Conservation (phyloP, 2,888 invertebrate genomes). For the Chrysolina oricalcia region DNA sequence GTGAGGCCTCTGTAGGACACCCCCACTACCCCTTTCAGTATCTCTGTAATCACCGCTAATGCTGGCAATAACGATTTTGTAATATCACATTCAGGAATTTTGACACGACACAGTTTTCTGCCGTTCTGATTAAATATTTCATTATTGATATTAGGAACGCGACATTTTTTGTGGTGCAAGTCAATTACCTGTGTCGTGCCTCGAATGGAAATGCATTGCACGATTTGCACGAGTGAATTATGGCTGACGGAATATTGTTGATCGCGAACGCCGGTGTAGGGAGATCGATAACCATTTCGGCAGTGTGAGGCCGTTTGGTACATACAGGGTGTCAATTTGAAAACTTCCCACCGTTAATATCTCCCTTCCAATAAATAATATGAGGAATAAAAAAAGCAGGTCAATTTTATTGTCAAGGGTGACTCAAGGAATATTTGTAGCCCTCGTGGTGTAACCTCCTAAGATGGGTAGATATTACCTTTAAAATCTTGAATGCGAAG, state of each 20-base stretch:
- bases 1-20: neutral
- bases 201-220: constrained; percentile 15
- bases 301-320: neutral
- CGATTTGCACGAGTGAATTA: neutral
- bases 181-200: constrained; percentile 17
- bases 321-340: too few species aligned
- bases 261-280: neutral
- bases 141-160: constrained; percentile 23
- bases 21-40: neutral
- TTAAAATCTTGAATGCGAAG: too few species aligned
- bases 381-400: too few species aligned
- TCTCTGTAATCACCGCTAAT: constrained; percentile 14
- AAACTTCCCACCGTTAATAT: too few species aligned
- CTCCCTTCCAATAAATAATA: too few species aligned
- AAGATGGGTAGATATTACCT: too few species aligned
- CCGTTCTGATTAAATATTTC: constrained; percentile 16
- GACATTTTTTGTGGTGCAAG: constrained; percentile 22
- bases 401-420: too few species aligned
- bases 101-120: constrained; percentile 4
- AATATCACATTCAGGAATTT: neutral
- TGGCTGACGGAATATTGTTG: neutral
- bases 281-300: neutral
- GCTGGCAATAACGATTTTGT: constrained; percentile 8
- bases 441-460: too few species aligned
- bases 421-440: too few species aligned